Percentiles rank a stretch among this genome's conserved stretches.
Conservation (phyloP, 2,113 vertebrate species). For the Poeciliopsis occidentalis region DNA sequence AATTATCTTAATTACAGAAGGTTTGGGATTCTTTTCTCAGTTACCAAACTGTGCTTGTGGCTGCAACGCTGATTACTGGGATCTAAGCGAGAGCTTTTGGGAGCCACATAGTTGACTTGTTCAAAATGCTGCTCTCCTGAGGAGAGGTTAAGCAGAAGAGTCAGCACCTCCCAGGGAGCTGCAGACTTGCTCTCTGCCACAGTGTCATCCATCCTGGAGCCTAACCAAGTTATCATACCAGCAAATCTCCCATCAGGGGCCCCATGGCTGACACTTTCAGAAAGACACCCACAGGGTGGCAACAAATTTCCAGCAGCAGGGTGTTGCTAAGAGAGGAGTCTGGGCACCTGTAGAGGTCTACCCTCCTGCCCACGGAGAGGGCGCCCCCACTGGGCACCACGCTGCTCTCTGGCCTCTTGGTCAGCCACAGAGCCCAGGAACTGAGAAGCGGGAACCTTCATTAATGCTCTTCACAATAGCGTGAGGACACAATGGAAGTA, state of each 20-base stretch:
- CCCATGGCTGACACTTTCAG: constrained; percentile 76
- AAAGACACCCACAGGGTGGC: constrained; percentile 83
- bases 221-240: constrained; percentile 94
- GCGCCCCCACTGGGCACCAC: constrained; percentile 72
- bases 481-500: constrained; percentile 76
- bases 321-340: constrained; percentile 79
- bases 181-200: constrained; percentile 72
- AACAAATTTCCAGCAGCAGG: constrained; percentile 95
- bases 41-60: constrained; percentile 43
- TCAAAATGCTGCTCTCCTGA: constrained; percentile 66
- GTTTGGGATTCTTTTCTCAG: constrained; percentile 50
- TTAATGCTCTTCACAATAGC: constrained; percentile 77
- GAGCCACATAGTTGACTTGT: constrained; percentile 69
- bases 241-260: constrained; percentile 78
- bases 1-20: constrained; percentile 57
- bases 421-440: constrained; percentile 62
- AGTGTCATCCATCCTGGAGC: constrained; percentile 78
- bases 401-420: constrained; percentile 64
- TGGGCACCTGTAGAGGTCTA: constrained; percentile 82
- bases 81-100: constrained; percentile 53
- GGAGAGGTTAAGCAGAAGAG: constrained; percentile 82
- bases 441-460: constrained; percentile 57
- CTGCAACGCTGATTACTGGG: constrained; percentile 52
- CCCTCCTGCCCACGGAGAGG: constrained; percentile 77
- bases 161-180: constrained; percentile 75